phyloP scores from a whole-genome alignment of 2,797 vertebrate species.

The Anomalospiza imberbis region DNA sequence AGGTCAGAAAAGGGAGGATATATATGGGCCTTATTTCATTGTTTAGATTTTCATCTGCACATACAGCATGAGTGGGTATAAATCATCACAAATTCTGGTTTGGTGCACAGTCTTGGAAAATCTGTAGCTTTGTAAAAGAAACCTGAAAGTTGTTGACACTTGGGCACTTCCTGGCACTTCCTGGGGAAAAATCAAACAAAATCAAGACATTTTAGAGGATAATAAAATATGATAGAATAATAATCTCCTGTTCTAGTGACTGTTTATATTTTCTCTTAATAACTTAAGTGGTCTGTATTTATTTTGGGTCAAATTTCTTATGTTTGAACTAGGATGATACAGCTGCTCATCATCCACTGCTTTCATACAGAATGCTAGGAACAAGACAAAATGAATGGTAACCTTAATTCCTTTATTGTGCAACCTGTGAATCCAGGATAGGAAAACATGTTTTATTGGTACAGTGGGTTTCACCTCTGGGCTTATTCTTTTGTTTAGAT shows the following conservation, averaged over 20 bases:
- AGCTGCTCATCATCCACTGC: background rate
- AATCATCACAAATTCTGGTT: slow-evolving; percentile 46
- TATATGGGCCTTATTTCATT: background rate
- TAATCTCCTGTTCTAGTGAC: background rate
- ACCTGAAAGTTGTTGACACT: slow-evolving; percentile 29
- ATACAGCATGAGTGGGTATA: slow-evolving; percentile 35
- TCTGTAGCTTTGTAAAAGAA: slow-evolving; percentile 42
- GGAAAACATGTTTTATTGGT: background rate
- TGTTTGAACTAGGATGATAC: background rate
- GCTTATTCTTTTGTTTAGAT: background rate
- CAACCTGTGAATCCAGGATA: background rate
- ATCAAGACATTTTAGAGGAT: background rate
- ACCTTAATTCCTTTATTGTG: background rate
- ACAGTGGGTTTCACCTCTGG: background rate
- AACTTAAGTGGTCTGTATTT: background rate
- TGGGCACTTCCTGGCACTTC: background rate
- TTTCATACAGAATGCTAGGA: background rate
- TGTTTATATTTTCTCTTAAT: background rate
- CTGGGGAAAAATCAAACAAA: slow-evolving; percentile 26
- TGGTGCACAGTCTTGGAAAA: slow-evolving; percentile 18
- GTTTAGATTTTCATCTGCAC: slow-evolving; percentile 39
- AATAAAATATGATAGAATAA: background rate
- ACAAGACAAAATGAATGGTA: background rate
- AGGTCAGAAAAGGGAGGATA: background rate
- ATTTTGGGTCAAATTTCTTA: background rate